These are phyloP conservation scores for Sepioteuthis lessoniana DNA, from an alignment of 2,888 invertebrate species.

Conservation along the genomic window DNA sequence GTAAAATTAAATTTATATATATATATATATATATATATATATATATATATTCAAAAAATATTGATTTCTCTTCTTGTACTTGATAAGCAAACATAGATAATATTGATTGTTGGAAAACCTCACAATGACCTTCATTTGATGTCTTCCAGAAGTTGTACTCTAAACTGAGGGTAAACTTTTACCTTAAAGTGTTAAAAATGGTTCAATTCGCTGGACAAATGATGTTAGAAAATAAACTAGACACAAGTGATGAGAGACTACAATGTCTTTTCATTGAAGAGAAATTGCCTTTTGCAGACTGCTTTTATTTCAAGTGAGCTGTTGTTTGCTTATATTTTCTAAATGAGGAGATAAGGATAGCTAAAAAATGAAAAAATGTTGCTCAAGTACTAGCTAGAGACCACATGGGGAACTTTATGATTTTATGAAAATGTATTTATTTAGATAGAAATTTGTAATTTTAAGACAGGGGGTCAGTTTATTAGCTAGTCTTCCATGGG, in stretches of 20 bases:
- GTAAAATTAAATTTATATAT: not conserved
- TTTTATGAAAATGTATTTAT: not conserved
- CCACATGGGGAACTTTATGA: not conserved
- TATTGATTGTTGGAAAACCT: not conserved
- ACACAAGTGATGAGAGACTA: not conserved
- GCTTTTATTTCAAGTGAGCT: not conserved
- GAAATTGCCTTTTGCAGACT: not conserved
- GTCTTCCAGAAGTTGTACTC: not conserved
- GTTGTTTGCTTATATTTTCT: not conserved
- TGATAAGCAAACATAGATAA: not conserved
- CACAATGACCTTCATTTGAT: not conserved
- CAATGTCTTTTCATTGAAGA: not conserved
- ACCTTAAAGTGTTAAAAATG: not conserved
- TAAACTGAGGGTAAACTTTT: not conserved
- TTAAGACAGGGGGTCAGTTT: constrained; percentile 2
- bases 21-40: not conserved
- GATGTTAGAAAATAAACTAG: not conserved
- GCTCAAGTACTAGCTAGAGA: not conserved
- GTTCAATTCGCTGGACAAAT: not conserved
- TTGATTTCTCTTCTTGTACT: not conserved
- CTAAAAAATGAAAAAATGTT: not conserved
- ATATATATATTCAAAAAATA: not conserved
- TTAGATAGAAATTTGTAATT: not conserved
- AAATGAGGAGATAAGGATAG: not conserved
- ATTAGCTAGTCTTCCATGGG: not conserved